Conservation (phyloP, 2,113 vertebrate species). For the Catharus fuscescens region DNA sequence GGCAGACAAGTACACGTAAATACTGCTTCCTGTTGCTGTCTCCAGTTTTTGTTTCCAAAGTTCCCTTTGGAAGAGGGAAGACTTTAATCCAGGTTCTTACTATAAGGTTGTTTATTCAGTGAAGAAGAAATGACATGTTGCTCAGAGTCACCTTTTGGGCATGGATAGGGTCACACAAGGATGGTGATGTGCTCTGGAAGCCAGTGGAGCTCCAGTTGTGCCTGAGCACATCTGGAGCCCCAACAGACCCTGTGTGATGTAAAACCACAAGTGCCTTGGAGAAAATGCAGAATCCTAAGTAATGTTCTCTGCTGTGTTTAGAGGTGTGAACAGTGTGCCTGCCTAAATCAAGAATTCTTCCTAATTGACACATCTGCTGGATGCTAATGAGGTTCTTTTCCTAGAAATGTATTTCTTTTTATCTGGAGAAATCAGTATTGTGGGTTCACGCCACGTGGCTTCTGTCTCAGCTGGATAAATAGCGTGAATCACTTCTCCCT, state of each 20-base stretch:
- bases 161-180: neutral
- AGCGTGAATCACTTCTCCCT: constrained; percentile 42
- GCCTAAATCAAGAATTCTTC: neutral
- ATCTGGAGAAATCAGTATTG: neutral
- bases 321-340: neutral
- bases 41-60: neutral
- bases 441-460: neutral
- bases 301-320: neutral
- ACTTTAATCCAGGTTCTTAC: neutral
- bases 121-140: neutral
- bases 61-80: constrained; percentile 18
- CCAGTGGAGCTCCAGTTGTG: neutral
- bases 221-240: neutral
- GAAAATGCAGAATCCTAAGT: neutral
- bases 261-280: neutral
- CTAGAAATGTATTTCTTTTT: constrained; percentile 10
- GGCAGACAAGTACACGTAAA: rapidly evolving
- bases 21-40: neutral
- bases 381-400: neutral
- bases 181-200: neutral
- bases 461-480: constrained; percentile 58
- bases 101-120: constrained; percentile 7
- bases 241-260: rapidly evolving
- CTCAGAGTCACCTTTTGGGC: neutral
- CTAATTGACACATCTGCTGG: neutral